Conservation (phyloP, 2,113 vertebrate species). For the Apteryx owenii region DNA sequence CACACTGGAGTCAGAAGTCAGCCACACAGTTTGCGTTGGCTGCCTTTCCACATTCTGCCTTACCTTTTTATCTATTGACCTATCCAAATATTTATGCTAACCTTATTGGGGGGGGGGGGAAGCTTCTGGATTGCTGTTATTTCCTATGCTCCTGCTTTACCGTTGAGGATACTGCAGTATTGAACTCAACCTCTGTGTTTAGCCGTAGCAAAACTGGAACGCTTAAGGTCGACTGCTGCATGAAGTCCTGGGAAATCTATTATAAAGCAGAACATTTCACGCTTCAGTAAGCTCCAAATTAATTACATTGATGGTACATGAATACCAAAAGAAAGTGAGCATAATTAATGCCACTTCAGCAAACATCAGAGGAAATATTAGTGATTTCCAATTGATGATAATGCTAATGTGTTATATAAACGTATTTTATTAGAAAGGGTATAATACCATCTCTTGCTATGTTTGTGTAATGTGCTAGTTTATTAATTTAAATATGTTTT, state of each 20-base stretch:
- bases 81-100: neutral
- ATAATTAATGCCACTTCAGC: conserved; percentile 32
- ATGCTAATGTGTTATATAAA: conserved; percentile 17
- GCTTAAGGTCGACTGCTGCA: neutral
- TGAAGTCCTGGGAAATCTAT: conserved; percentile 56
- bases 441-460: neutral
- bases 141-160: neutral
- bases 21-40: neutral
- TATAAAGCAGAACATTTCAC: conserved; percentile 51
- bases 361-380: conserved; percentile 54
- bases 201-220: neutral
- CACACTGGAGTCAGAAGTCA: neutral
- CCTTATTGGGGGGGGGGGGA: neutral
- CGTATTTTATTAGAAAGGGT: conserved; percentile 37
- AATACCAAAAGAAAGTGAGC: conserved; percentile 33
- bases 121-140: neutral
- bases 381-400: conserved; percentile 52
- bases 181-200: neutral
- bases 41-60: neutral
- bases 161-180: neutral
- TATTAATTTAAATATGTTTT: conserved; percentile 46
- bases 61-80: neutral
- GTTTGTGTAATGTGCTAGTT: conserved; percentile 36
- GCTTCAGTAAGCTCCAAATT: conserved; percentile 54
- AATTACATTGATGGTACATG: conserved; percentile 53